Evolutionary conservation across 2,797 vertebrate species (phyloP), one percentile per base, ranked within the genome.

Genomic region (Coccyzus lansbergi): DNA sequence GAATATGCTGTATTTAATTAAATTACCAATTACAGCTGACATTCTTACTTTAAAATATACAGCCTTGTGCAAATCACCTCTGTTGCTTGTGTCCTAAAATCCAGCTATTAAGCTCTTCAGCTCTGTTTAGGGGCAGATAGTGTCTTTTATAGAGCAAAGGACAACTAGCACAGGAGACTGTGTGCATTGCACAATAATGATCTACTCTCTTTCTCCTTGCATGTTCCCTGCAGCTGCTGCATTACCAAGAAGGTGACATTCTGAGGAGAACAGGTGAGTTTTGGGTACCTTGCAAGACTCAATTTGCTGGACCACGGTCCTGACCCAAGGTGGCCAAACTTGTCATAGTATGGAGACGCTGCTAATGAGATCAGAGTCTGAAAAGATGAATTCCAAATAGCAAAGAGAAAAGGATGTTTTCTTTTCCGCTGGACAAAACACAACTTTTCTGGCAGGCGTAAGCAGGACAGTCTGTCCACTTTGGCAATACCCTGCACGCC

Each of bases 401-500:
- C 80, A 38, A 6, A 88, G 77, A 86, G 86, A 85, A 88, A 72
- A 95, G 95, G 94, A 91, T 97, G 97, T 97, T 97, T 98, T 97
- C 95, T 92, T 97, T 97, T 96, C 95, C 81, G 8, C 95, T 70
- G 97, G 97, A 97, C 97, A 96, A 83, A 96, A 95, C 93, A 96
- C 74, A 85, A 92, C 92, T 94, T 78, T 88, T 90, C 96, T 97
- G 97, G 97, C 76, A 70, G 93, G 79, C 91, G 80, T 60, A 26
- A 90, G 90, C 68, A 92, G 94, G 94, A 98, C 97, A 97, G 95
- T 88, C 88, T 97, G 98, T 97, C 97, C 97, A 93, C 88, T 97
- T 92, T 94, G 97, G 97, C 94, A 69, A 87, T 24, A 11, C 72
- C 76, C 70, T 28, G 90, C 92, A 88, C 24, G 94, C 95, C 95